These are phyloP conservation scores for Hyppa rectilinea DNA, from an alignment of 2,888 invertebrate genomes.

Conservation along the genomic window DNA sequence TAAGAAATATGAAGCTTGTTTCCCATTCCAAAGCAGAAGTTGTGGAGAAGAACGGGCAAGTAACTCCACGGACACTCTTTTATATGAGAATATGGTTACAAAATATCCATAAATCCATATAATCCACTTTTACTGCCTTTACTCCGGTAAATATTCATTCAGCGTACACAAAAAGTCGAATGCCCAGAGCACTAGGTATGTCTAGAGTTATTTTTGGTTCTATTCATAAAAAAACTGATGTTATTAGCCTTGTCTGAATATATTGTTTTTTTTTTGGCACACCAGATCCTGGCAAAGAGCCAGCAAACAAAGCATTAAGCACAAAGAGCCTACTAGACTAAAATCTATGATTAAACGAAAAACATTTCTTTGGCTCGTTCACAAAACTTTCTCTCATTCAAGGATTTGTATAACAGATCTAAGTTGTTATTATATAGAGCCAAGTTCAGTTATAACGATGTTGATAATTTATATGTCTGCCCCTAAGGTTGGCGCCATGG, in stretches of 20 bases:
- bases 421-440: constrained; percentile 54
- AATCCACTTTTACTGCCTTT: too few species aligned
- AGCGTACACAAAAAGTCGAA: neutral
- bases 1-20: too few species aligned
- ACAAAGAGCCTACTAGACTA: constrained; percentile 22
- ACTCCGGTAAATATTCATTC: neutral
- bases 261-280: neutral
- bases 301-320: constrained; percentile 25
- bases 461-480: constrained; percentile 51
- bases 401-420: constrained; percentile 43
- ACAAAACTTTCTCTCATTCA: constrained; percentile 54
- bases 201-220: constrained; percentile 7
- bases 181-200: neutral
- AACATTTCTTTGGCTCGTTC: constrained; percentile 53
- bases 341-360: constrained; percentile 50
- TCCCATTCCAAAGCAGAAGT: too few species aligned
- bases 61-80: too few species aligned
- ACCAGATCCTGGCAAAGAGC: constrained; percentile 26
- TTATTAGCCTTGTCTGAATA: constrained; percentile 10
- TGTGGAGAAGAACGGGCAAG: too few species aligned
- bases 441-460: constrained; percentile 49
- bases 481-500: constrained; percentile 53
- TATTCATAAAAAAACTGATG: neutral
- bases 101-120: too few species aligned
- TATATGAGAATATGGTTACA: too few species aligned